Conservation (phyloP, 2,113 vertebrate species). For the Mastomys natalensis region DNA sequence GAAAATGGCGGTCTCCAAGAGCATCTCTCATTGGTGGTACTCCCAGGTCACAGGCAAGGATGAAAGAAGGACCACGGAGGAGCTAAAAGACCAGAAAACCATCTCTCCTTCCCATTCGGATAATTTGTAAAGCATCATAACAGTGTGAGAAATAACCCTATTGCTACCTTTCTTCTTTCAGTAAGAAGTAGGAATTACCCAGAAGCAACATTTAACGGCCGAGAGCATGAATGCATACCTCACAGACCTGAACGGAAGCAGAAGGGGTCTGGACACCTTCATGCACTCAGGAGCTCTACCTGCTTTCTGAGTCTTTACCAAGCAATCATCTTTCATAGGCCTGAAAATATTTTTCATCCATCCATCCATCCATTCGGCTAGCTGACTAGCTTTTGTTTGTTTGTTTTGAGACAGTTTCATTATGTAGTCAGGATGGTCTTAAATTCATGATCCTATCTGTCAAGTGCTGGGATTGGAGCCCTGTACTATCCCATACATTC, state of each 20-base stretch:
- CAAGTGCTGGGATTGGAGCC: neutral
- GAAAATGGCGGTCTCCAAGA: neutral
- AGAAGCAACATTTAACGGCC: neutral
- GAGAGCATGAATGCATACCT: neutral
- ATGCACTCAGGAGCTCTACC: neutral
- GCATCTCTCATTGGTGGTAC: neutral
- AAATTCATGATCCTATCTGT: neutral
- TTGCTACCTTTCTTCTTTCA: neutral
- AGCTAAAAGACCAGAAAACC: neutral
- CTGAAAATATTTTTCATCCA: neutral
- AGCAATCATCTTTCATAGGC: neutral
- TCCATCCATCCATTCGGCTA: neutral
- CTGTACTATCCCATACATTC: neutral
- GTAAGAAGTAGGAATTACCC: neutral
- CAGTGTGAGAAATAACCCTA: neutral
- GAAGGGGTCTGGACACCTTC: neutral
- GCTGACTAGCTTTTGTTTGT: neutral
- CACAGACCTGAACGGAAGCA: neutral
- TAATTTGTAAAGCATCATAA: neutral
- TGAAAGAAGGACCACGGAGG: neutral
- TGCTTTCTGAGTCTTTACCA: conserved; percentile 16
- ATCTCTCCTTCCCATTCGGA: neutral
- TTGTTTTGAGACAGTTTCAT: neutral
- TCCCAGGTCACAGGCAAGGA: neutral
- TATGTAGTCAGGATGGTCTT: neutral